Base-by-base conservation (phyloP, 2,797 vertebrate genomes). In the Thunnus albacares region DNA sequence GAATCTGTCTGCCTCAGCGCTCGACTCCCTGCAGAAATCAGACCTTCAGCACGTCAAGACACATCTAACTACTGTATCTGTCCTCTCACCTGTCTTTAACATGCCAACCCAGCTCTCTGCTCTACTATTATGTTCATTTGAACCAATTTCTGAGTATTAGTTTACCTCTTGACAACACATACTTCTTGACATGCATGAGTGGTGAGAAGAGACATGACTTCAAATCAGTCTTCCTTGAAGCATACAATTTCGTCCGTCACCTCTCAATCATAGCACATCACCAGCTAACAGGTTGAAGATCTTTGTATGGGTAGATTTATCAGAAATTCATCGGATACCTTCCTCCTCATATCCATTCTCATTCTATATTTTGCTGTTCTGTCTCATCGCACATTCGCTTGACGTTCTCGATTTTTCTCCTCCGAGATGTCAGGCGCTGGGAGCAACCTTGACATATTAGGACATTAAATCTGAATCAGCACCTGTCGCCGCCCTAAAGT, bases 401-500 rank as follows among this genome's bases (percentile, higher is more conserved):
- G 49, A 71, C 47, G 18, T 55, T 72, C 87, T 82, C 65, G 18
- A 77, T 92, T 86, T 87, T 74, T 89, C 86, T 84, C 85, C 55
- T 57, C 38, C 2, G 43, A 73, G 72, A 75, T 20, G 38, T 83
- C 77, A 77, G 79, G 49, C 41, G 62, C 87, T 35, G 26, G 43
- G 77, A 88, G 87, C 80, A 74, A 81, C 85, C 79, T 90, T 93
- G 91, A 93, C 91, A 89, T 93, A 93, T 91, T 87, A 89, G 87
- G 84, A 92, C 89, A 93, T 94, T 89, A 92, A 90, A 91, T 90
- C 77, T 85, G 90, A 93, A 93, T 93, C 91, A 91, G 88, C 77
- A 86, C 89, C 89, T 88, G 85, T 90, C 86, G 69, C 61, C 20
- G 4, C 84, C 81, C 80, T 71, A 69, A 93, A 92, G 88, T 87